Conservation (phyloP, 2,888 invertebrate species). For the Aspidiotus rigidus region DNA sequence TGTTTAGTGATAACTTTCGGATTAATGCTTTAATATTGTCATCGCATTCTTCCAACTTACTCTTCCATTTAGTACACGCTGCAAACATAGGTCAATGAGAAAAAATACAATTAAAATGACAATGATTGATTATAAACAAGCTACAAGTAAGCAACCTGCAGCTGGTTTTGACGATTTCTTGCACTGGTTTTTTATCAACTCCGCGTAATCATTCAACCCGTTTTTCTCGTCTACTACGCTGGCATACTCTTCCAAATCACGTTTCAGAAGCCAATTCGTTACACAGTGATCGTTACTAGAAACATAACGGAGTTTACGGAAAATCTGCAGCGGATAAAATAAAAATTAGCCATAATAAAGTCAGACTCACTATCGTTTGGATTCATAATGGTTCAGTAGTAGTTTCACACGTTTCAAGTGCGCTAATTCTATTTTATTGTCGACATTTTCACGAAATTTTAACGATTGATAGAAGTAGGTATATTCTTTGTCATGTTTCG, state of each 20-base stretch:
- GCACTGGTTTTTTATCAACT: slow-evolving; percentile 8
- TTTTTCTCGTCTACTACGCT: slow-evolving; percentile 12
- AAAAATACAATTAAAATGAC: not conserved
- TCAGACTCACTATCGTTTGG: slow-evolving; percentile 8
- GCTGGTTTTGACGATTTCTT: not conserved
- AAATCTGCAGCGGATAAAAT: not conserved
- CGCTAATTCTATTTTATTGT: slow-evolving; percentile 3
- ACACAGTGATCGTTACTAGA: slow-evolving; percentile 8
- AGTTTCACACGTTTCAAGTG: slow-evolving; percentile 12
- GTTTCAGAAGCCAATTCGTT: slow-evolving; percentile 4
- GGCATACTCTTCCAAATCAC: slow-evolving; percentile 17
- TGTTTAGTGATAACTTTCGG: not conserved
- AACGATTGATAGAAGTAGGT: slow-evolving; percentile 18
- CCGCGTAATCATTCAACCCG: slow-evolving; percentile 16
- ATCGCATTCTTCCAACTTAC: not conserved
- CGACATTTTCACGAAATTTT: slow-evolving; percentile 13
- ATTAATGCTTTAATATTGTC: not conserved
- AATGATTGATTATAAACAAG: not conserved
- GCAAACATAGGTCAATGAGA: not conserved
- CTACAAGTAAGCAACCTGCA: not conserved
- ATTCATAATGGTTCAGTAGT: slow-evolving; percentile 5
- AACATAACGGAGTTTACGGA: not conserved
- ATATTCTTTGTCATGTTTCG: not conserved
- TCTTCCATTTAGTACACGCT: slow-evolving; percentile 21
- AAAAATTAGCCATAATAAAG: too few relatives aligned